These are phyloP conservation scores for Chesias legatella DNA, from an alignment of 2,888 invertebrate genomes.

Conservation along the genomic window DNA sequence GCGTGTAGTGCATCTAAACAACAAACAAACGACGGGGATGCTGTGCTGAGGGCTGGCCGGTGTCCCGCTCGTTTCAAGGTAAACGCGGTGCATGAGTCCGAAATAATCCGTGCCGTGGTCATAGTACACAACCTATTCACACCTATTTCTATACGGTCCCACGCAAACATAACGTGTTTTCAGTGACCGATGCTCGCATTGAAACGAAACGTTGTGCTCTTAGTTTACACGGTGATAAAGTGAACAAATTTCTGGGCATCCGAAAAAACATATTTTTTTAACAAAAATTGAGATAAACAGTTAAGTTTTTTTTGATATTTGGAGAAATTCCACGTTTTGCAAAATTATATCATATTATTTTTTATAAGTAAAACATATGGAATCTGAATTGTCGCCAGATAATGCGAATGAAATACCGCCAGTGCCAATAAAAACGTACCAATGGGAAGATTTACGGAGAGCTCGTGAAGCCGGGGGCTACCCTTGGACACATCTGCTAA, in stretches of 20 bases:
- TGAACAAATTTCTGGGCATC: slow-evolving; percentile 59
- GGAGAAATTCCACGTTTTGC: slow-evolving; percentile 9
- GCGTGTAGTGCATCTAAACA: slow-evolving; percentile 44
- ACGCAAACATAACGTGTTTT: slow-evolving; percentile 75
- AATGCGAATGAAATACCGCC: slow-evolving; percentile 78
- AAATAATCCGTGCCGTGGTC: slow-evolving; percentile 66
- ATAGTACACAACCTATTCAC: slow-evolving; percentile 75
- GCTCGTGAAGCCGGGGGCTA: slow-evolving; percentile 86
- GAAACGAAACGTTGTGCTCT: slow-evolving; percentile 77
- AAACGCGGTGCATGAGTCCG: slow-evolving; percentile 62
- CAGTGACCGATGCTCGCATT: slow-evolving; percentile 70
- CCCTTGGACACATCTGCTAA: slow-evolving; percentile 90
- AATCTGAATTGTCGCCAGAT: slow-evolving; percentile 79
- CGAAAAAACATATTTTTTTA: slow-evolving; percentile 38
- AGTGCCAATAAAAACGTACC: slow-evolving; percentile 87
- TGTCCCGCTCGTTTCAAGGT: slow-evolving; percentile 64
- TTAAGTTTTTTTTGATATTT: slow-evolving; percentile 7
- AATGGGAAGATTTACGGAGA: slow-evolving; percentile 89
- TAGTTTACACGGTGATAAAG: slow-evolving; percentile 66
- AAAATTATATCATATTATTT: slow-evolving; percentile 24
- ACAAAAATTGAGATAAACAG: slow-evolving; percentile 22
- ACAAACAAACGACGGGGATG: slow-evolving; percentile 52
- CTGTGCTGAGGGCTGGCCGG: slow-evolving; percentile 45
- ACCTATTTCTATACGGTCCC: slow-evolving; percentile 77
- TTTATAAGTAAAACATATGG: slow-evolving; percentile 69